Evolutionary conservation across 2,888 invertebrate genomes (phyloP), one percentile per base, ranked within the genome.

Genomic region (Dynastes tityus): DNA sequence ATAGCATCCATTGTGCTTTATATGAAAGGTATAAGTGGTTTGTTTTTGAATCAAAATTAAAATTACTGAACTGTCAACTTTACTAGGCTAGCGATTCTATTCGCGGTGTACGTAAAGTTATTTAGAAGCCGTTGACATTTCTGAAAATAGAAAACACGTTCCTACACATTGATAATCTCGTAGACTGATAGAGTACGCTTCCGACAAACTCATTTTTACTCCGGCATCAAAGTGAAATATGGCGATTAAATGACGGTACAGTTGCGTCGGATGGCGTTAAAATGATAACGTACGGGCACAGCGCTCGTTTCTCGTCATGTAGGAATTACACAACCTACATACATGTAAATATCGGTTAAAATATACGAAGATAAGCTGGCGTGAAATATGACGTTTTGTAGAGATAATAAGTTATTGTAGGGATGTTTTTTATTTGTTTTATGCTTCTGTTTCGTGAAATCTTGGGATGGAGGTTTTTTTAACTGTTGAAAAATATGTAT

Each of bases 191-290:
- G 9, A 29, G 63, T 32, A 29, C 27, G 63, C 32, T 63, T 29
- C 63, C 32, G 63, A 32, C 63, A 13, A 63, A 32, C 32, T 29
- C 32, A 11, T 63, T 67, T 67, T 67, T 67, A 8, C 11, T 11
- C 32, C 22, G 67, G 67, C 49, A 11, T 68, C 51, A 27, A 27
- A 22, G 68, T 68, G 68, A 68, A 51, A 68, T 68, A 68, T 29
- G 51, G 68, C 49, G 49, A 29, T 68, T 68, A 29, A 29, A 29
- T 51, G 22, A 68, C 29, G 51, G 51, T 40, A 51, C 51, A 68
- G 49, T 29, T 22, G 51, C 51, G 49, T 68, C 51, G 51, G 68
- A 68, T 68, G n/a, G 51, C 68, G 29, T 68, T 22, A 49, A 68
- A 68, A 51, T 68, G 68, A 68, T 49, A 68, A 29, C 68, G 29